Evolutionary conservation across 2,888 invertebrate species (phyloP).

Genomic region (Epicampocera succincta): DNA sequence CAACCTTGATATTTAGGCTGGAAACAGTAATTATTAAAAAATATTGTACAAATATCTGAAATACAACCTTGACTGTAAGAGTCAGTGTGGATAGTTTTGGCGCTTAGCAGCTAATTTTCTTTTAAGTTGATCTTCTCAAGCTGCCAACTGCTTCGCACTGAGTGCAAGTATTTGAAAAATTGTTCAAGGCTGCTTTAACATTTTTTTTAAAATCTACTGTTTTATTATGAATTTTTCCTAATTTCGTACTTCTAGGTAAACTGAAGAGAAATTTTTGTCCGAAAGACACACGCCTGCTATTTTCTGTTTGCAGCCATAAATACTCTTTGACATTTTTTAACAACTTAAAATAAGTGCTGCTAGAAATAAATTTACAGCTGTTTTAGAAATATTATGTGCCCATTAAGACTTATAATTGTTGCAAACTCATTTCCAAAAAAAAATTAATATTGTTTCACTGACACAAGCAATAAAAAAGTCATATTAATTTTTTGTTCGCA

Average conservation of each 20-base stretch:
- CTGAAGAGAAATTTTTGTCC: background rate
- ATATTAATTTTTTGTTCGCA: no score
- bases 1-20: constrained; percentile 40
- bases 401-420: background rate
- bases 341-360: no score
- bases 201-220: constrained; percentile 25
- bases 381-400: constrained; percentile 8
- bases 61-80: constrained; percentile 47
- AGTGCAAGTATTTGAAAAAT: background rate
- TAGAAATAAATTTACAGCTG: constrained; percentile 19
- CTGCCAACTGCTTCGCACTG: constrained; percentile 52
- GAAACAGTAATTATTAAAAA: background rate
- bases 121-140: background rate
- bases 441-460: no score
- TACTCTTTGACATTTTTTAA: background rate
- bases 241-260: background rate
- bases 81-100: constrained; percentile 34
- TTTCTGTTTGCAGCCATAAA: constrained; percentile 2
- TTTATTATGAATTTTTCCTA: background rate
- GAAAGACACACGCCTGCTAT: constrained; percentile 36
- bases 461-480: no score
- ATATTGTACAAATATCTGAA: constrained; percentile 1
- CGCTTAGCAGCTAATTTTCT: constrained; percentile 14
- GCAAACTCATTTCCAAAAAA: no score
- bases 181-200: constrained; percentile 45